phyloP scores from a whole-genome alignment of 2,888 invertebrate species.

The Glyphotaelius pellucidus region DNA sequence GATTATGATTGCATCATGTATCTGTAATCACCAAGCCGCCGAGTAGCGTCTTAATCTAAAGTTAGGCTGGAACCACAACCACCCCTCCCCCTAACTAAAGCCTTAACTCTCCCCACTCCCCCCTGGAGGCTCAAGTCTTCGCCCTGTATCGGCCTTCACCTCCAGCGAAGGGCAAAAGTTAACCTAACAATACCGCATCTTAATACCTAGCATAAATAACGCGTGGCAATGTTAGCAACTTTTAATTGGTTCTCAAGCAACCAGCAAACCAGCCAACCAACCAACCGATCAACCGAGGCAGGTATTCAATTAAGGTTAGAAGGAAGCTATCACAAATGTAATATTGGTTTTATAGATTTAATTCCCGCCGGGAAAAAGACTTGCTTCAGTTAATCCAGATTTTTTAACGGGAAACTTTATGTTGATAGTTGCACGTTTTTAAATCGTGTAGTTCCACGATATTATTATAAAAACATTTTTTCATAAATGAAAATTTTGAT shows the following conservation, averaged over 20 bases:
- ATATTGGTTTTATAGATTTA: neutral
- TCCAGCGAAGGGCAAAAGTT: conserved; percentile 6
- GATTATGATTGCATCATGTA: neutral
- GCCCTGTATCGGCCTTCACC: neutral
- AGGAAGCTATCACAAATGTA: conserved; percentile 1
- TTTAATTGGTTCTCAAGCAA: neutral
- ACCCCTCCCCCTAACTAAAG: neutral
- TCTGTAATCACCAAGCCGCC: neutral
- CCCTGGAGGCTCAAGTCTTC: neutral
- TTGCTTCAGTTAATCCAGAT: neutral
- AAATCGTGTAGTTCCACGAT: no score
- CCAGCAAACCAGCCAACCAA: neutral
- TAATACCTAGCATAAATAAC: conserved; percentile 16
- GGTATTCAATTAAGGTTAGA: conserved; percentile 8
- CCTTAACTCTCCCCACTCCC: neutral
- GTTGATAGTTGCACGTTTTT: neutral
- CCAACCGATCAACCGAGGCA: neutral
- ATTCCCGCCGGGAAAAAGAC: neutral
- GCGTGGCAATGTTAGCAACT: conserved; percentile 9
- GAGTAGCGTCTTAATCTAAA: neutral
- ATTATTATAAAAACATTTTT: no score
- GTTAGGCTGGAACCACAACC: neutral
- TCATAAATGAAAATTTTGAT: no score
- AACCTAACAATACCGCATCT: conserved; percentile 25
- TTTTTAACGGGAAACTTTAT: neutral